Evolutionary conservation across 2,888 invertebrate species (phyloP).

Genomic region (Cyaniris semiargus): DNA sequence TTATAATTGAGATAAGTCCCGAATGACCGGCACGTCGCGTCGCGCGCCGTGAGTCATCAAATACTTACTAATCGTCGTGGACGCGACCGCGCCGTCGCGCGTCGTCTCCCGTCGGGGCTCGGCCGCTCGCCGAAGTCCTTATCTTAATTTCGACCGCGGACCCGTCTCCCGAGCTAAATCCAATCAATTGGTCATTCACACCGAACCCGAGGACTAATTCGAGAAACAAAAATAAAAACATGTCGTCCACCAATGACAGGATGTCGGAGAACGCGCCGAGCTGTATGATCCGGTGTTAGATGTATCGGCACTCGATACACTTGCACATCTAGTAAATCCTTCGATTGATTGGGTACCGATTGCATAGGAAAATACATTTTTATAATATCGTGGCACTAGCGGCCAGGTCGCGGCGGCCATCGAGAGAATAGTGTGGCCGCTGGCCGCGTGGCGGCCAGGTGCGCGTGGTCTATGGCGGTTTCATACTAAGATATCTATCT

Average conservation of each 20-base stretch:
- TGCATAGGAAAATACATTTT: too few species aligned
- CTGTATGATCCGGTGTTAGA: not conserved
- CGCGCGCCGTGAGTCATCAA: not conserved
- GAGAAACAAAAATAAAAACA: not conserved
- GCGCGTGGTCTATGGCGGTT: too few species aligned
- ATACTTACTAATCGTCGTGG: not conserved
- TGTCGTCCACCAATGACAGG: not conserved
- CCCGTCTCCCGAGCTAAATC: not conserved
- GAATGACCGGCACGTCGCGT: not conserved
- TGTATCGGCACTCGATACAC: not conserved
- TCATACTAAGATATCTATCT: too few species aligned
- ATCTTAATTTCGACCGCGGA: not conserved
- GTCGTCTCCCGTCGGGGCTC: not conserved
- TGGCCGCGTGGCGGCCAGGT: too few species aligned
- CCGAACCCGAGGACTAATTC: not conserved
- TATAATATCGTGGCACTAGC: too few species aligned
- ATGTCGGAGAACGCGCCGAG: not conserved
- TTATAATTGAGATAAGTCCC: conserved; percentile 12
- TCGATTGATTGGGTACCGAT: too few species aligned
- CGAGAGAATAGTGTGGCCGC: too few species aligned
- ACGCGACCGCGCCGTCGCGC: not conserved
- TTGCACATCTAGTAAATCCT: not conserved
- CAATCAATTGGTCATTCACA: conserved; percentile 8
- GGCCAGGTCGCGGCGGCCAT: too few species aligned
- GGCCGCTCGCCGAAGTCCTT: not conserved